Evolutionary conservation across 2,888 invertebrate genomes (phyloP).

Genomic region (Galerucella calmariensis): DNA sequence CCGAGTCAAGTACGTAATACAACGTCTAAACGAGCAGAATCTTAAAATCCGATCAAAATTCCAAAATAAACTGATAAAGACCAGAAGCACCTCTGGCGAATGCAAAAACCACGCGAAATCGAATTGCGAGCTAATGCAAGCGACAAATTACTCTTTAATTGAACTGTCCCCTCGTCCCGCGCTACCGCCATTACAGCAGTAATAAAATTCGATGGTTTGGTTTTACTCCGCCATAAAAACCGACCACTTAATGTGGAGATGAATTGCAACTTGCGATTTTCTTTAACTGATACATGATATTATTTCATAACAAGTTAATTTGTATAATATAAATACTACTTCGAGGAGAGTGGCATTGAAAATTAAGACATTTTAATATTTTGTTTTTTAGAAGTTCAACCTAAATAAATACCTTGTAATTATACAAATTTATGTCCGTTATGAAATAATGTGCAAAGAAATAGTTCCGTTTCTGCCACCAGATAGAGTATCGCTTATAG

Average conservation of each 20-base stretch:
- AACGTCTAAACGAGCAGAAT: background rate
- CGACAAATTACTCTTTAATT: slow-evolving; percentile 45
- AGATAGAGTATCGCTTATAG: no score
- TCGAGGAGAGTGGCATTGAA: no score
- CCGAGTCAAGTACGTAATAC: background rate
- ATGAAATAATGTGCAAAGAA: no score
- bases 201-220: background rate
- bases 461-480: no score
- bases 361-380: no score
- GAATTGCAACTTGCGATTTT: background rate
- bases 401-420: no score
- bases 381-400: no score
- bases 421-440: no score
- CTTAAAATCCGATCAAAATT: background rate
- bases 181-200: background rate
- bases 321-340: no score
- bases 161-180: slow-evolving; percentile 15
- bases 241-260: background rate
- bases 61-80: slow-evolving; percentile 11
- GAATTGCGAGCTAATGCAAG: slow-evolving; percentile 40
- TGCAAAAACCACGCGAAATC: slow-evolving; percentile 28
- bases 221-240: background rate
- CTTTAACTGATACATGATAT: no score
- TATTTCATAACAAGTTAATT: no score
- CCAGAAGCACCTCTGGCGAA: slow-evolving; percentile 15